Evolutionary conservation across 2,888 invertebrate genomes (phyloP).

Genomic region (Carcina quercana): DNA sequence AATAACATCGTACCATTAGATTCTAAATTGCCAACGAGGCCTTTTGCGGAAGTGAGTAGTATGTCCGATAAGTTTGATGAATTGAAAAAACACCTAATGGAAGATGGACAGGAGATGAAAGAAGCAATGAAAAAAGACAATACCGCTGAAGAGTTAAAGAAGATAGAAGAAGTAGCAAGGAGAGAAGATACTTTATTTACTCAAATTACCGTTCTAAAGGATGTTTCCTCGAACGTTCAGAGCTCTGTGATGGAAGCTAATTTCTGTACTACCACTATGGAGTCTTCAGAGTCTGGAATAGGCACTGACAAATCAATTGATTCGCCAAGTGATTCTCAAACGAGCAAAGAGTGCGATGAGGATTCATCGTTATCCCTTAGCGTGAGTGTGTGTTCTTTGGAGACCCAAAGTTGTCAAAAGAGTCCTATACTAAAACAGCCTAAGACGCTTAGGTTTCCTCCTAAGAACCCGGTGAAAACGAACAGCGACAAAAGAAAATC

Average conservation of each 20-base stretch:
- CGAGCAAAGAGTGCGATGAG: slow-evolving; percentile 66
- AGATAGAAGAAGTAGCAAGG: slow-evolving; percentile 52
- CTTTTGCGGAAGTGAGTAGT: slow-evolving; percentile 59
- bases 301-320: slow-evolving; percentile 67
- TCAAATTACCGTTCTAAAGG: slow-evolving; percentile 64
- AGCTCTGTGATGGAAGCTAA: slow-evolving; percentile 61
- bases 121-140: slow-evolving; percentile 23
- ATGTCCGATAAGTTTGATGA: slow-evolving; percentile 49
- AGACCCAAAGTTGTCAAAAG: slow-evolving; percentile 63
- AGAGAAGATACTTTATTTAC: slow-evolving; percentile 63
- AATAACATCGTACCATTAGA: slow-evolving; percentile 59
- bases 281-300: slow-evolving; percentile 62
- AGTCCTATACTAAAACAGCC: slow-evolving; percentile 88
- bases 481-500: slow-evolving; percentile 46
- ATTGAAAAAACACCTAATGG: slow-evolving; percentile 29
- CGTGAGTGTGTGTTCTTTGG: slow-evolving; percentile 57
- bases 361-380: slow-evolving; percentile 64
- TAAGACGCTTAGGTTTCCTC: slow-evolving; percentile 87
- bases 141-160: slow-evolving; percentile 35
- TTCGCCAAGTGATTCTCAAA: slow-evolving; percentile 63
- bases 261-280: slow-evolving; percentile 54
- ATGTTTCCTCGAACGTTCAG: slow-evolving; percentile 61
- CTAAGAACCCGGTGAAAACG: slow-evolving; percentile 55
- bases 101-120: slow-evolving; percentile 19
- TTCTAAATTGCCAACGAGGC: slow-evolving; percentile 49